Base-by-base conservation (phyloP, 1,140 invertebrate genomes). In the Anastrepha obliqua region DNA sequence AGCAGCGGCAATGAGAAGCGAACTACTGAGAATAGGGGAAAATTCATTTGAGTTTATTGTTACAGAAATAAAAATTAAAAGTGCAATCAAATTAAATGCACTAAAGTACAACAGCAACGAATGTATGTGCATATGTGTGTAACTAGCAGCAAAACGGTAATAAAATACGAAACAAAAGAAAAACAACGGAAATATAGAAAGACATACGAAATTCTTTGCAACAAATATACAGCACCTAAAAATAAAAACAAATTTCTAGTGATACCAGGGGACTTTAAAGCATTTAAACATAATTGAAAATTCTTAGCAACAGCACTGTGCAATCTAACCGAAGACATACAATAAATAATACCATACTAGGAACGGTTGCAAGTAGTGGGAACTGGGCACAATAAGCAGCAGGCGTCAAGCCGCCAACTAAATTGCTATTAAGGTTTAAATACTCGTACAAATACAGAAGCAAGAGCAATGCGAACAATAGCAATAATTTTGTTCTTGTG, bases 41-140 rank as follows among this genome's bases (percentile, higher is more conserved):
- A 51, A 15, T 81, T 81, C 47, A 55, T 81, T 55, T 55, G n/a
- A 81, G 74, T 81, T 81, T 81, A 29, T 81, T 81, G 74, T 81
- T 81, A 81, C n/a, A 55, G 74, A 81, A 81, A 81, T 81, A 81
- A 81, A 81, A 81, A 81, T 55, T 81, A 55, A 81, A 55, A 81
- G 74, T 44, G 74, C 74, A 81, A 81, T 81, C 47, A 81, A 81
- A 81, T 81, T 81, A 81, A 81, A 81, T 20, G 47, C 74, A 55
- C 74, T 81, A 55, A 81, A 81, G 74, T 42, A 17, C n/a, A 67
- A 67, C 29, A 67, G 29, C 3, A 65, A 65, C 64, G 29, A 65
- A 20, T 6, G 1, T 20, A 7, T 7, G 64, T 67, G 4, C 4
- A 62, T n/a, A 62, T 4, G 13, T 17, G 15, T 62, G 17, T 13